These are phyloP conservation scores for Ptyas mucosa DNA, from an alignment of 2,113 vertebrate genomes.

Conservation along the genomic window DNA sequence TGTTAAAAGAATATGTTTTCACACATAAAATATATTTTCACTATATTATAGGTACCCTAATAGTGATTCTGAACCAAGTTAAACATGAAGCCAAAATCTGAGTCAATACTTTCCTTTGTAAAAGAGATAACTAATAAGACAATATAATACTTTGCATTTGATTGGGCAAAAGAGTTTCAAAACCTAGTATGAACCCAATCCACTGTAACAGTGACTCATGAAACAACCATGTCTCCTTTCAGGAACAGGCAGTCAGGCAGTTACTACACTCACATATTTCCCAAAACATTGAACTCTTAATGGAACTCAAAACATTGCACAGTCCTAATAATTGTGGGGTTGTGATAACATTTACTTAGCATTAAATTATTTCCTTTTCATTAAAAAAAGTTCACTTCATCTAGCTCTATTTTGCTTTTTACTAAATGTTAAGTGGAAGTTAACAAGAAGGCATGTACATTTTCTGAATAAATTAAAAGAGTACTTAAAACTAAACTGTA, in stretches of 20 bases:
- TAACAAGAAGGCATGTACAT: neutral
- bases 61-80: fast-evolving
- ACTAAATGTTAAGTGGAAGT: neutral
- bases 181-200: neutral
- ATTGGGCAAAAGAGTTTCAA: neutral
- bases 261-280: neutral
- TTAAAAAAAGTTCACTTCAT: neutral
- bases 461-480: neutral
- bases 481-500: neutral
- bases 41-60: neutral
- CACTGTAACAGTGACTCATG: neutral
- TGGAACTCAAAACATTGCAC: neutral
- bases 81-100: neutral
- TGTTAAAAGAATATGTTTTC: neutral
- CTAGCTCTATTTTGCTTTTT: neutral
- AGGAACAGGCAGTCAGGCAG: neutral
- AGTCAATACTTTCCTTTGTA: neutral
- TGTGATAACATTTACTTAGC: neutral
- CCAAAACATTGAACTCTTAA: neutral
- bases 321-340: neutral
- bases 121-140: neutral
- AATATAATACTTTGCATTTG: neutral
- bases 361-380: neutral
- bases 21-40: neutral
- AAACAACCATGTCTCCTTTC: neutral